phyloP scores from a whole-genome alignment of 2,888 invertebrate genomes.

The Yponomeuta malinellus region DNA sequence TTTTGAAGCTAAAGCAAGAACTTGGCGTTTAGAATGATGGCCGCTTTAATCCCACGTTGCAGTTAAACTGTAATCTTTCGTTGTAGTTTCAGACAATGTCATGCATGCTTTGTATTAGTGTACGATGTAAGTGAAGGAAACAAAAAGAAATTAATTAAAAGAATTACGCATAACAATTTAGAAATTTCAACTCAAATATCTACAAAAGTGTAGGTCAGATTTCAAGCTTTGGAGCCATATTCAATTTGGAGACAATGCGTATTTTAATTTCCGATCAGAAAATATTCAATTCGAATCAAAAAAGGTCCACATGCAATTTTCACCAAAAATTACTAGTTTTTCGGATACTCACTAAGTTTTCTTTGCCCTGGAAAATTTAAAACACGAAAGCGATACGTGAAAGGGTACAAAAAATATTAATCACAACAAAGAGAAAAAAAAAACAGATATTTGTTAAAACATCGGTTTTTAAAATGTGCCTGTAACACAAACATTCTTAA shows the following conservation, averaged over 20 bases:
- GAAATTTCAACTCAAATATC: not conserved
- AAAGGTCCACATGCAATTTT: slow-evolving; percentile 44
- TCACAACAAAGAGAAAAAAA: slow-evolving; percentile 39
- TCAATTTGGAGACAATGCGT: not conserved
- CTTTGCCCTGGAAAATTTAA: slow-evolving; percentile 72
- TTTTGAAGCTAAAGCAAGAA: not conserved
- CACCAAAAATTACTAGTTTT: slow-evolving; percentile 35
- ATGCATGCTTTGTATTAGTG: slow-evolving; percentile 4
- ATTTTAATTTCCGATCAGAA: not conserved
- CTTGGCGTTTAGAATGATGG: not conserved
- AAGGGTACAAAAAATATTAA: slow-evolving; percentile 44
- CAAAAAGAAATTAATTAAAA: not conserved
- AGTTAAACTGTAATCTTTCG: not conserved
- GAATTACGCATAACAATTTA: not conserved
- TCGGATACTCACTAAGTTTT: slow-evolving; percentile 70
- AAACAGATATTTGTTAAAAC: slow-evolving; percentile 34
- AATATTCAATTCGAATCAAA: not conserved
- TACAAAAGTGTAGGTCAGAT: not conserved
- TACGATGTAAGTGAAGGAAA: not conserved
- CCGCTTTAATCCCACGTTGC: not conserved
- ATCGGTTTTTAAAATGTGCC: slow-evolving; percentile 21
- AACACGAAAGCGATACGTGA: slow-evolving; percentile 55
- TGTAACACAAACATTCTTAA: slow-evolving; percentile 15
- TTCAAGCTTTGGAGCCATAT: not conserved
- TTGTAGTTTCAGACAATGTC: not conserved